phyloP scores from a whole-genome alignment of 2,113 vertebrate species.

The Polypterus bichir region DNA sequence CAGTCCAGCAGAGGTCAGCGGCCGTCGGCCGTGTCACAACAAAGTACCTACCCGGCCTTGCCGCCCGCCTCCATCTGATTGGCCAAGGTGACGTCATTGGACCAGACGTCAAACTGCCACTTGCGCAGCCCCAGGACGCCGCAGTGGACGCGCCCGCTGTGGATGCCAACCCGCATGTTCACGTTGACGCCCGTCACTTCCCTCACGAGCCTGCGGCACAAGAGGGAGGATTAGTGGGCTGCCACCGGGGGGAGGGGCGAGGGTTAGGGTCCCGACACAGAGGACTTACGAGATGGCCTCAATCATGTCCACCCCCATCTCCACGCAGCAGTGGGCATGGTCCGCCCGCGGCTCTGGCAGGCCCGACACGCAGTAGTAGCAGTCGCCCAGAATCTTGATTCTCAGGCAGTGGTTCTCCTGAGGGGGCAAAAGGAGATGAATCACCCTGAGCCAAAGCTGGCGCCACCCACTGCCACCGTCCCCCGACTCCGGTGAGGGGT shows the following conservation, averaged over 20 bases:
- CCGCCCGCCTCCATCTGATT: constrained; percentile 94
- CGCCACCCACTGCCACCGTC: constrained; percentile 10
- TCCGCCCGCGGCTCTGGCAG: constrained; percentile 80
- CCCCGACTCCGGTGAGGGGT: not conserved
- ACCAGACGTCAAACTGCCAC: constrained; percentile 97
- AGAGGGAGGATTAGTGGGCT: not conserved
- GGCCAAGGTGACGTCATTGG: constrained; percentile 86
- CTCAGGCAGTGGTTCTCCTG: constrained; percentile 92
- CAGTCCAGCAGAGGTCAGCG: not conserved
- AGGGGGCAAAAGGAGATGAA: not conserved
- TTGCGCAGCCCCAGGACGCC: constrained; percentile 87
- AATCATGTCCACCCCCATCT: constrained; percentile 96
- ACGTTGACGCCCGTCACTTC: constrained; percentile 92
- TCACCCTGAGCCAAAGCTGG: not conserved
- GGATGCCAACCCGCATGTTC: constrained; percentile 96
- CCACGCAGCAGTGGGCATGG: constrained; percentile 91
- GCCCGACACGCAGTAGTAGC: constrained; percentile 89
- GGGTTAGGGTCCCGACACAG: not conserved
- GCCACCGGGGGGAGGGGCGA: not conserved
- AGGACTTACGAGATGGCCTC: constrained; percentile 88
- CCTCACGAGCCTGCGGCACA: constrained; percentile 65
- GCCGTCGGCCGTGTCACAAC: not conserved
- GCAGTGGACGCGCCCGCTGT: constrained; percentile 87
- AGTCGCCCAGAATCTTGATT: constrained; percentile 92
- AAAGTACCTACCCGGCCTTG: constrained; percentile 73